Conservation (phyloP, 2,888 invertebrate species). For the Suillia variegata region DNA sequence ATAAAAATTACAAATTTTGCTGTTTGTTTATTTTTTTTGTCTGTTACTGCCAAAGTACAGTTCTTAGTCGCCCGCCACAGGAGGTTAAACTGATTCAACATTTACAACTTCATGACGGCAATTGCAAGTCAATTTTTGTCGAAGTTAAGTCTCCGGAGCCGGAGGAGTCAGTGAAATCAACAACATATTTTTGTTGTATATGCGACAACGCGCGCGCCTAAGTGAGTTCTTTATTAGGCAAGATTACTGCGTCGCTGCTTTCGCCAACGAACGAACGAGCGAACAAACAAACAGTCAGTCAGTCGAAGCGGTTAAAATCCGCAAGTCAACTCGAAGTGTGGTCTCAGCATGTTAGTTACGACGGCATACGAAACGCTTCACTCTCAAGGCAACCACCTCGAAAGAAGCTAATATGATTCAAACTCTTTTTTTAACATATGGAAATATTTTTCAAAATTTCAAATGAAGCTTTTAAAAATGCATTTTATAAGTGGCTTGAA, state of each 20-base stretch:
- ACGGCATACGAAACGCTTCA: too few relatives aligned
- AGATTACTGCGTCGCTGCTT: slow-evolving; percentile 5
- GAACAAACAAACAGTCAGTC: not conserved
- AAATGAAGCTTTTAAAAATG: too few relatives aligned
- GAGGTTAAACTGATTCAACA: not conserved
- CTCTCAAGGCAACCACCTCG: too few relatives aligned
- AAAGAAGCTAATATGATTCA: too few relatives aligned
- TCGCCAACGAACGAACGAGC: not conserved
- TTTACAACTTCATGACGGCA: not conserved
- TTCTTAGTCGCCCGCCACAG: too few relatives aligned
- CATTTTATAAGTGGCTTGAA: too few relatives aligned
- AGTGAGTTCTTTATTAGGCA: slow-evolving; percentile 19
- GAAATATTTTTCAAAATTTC: too few relatives aligned
- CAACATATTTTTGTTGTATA: slow-evolving; percentile 14
- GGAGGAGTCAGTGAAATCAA: not conserved
- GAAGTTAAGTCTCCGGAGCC: too few relatives aligned
- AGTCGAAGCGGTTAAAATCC: not conserved
- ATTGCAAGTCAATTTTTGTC: not conserved
- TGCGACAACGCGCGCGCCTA: slow-evolving; percentile 15
- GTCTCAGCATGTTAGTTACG: not conserved
- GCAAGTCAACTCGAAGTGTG: not conserved
- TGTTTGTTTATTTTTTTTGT: too few relatives aligned
- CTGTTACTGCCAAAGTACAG: too few relatives aligned
- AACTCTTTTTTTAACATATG: too few relatives aligned
- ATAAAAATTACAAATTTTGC: too few relatives aligned